These are phyloP conservation scores for Leptinotarsa texana DNA, from an alignment of 1,140 invertebrate species.

Conservation along the genomic window DNA sequence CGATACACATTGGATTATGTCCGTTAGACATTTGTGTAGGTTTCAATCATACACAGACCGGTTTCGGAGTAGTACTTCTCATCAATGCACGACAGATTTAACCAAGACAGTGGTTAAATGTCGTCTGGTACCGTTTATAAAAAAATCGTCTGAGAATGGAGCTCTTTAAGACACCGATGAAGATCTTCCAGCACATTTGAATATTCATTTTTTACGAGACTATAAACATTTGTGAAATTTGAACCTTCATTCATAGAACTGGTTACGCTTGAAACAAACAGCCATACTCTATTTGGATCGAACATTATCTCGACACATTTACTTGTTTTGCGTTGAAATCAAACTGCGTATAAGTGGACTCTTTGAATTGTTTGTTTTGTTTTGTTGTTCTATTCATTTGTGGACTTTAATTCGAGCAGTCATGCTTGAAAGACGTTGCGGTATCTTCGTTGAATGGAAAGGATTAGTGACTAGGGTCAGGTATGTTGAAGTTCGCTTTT, in stretches of 20 bases:
- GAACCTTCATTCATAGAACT: not conserved
- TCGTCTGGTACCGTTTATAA: too few relatives aligned
- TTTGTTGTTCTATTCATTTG: not conserved
- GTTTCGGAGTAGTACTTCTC: too few relatives aligned
- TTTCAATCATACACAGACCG: too few relatives aligned
- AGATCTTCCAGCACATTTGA: too few relatives aligned
- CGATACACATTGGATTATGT: too few relatives aligned
- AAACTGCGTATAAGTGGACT: not conserved
- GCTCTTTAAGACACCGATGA: too few relatives aligned
- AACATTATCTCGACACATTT: not conserved
- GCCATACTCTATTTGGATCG: constrained; percentile 1
- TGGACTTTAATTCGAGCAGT: not conserved
- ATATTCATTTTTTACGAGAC: too few relatives aligned
- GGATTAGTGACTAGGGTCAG: constrained; percentile 4
- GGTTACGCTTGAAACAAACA: not conserved
- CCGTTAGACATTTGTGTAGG: too few relatives aligned
- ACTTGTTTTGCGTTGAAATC: constrained; percentile 10
- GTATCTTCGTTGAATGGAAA: constrained; percentile 1
- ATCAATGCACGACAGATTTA: too few relatives aligned
- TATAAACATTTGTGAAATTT: too few relatives aligned
- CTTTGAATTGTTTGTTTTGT: constrained; percentile 11
- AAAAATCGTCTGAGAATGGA: too few relatives aligned
- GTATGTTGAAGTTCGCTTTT: not conserved
- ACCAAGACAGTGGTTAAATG: too few relatives aligned
- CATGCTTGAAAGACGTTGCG: constrained; percentile 1